Evolutionary conservation across 2,888 invertebrate genomes (phyloP).

Genomic region (Machimus rusticus): DNA sequence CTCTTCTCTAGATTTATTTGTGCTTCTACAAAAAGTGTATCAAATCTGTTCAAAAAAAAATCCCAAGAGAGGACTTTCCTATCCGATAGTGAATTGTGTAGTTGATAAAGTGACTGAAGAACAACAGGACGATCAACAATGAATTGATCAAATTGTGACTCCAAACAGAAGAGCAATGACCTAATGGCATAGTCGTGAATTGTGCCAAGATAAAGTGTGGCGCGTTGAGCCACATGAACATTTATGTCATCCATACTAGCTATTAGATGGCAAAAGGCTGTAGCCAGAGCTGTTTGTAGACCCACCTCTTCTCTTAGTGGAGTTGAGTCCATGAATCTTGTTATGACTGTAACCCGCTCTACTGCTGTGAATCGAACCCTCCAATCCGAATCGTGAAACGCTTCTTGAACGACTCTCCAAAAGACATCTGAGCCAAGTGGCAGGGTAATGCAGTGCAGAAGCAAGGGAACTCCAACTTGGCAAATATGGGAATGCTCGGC

Average conservation of each 20-base stretch:
- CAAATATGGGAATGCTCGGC: slow-evolving; percentile 94
- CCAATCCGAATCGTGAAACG: slow-evolving; percentile 92
- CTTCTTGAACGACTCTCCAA: slow-evolving; percentile 93
- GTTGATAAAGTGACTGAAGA: slow-evolving; percentile 91
- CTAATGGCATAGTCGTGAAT: slow-evolving; percentile 88
- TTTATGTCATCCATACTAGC: slow-evolving; percentile 96
- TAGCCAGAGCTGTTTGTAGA: slow-evolving; percentile 92
- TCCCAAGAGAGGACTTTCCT: slow-evolving; percentile 94
- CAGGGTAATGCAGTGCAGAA: slow-evolving; percentile 93
- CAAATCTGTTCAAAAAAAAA: slow-evolving; percentile 96
- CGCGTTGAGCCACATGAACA: slow-evolving; percentile 92
- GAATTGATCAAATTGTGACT: slow-evolving; percentile 97
- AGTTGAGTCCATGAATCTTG: slow-evolving; percentile 90
- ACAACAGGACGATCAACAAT: slow-evolving; percentile 97
- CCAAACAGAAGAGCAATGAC: slow-evolving; percentile 91
- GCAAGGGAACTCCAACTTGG: slow-evolving; percentile 87
- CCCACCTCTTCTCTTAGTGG: slow-evolving; percentile 83
- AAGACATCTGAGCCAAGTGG: slow-evolving; percentile 95
- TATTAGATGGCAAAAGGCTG: slow-evolving; percentile 95
- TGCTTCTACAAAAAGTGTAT: slow-evolving; percentile 93
- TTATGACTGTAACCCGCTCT: slow-evolving; percentile 92
- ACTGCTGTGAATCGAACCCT: slow-evolving; percentile 91
- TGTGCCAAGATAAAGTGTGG: slow-evolving; percentile 91
- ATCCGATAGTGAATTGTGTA: slow-evolving; percentile 92
- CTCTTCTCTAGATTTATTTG: slow-evolving; percentile 88